A percentile compares a stretch with the other conserved stretches of the same genome.
These are phyloP conservation scores for Drepanosiphum platanoidis DNA, from an alignment of 2,888 invertebrate species.

Conservation along the genomic window DNA sequence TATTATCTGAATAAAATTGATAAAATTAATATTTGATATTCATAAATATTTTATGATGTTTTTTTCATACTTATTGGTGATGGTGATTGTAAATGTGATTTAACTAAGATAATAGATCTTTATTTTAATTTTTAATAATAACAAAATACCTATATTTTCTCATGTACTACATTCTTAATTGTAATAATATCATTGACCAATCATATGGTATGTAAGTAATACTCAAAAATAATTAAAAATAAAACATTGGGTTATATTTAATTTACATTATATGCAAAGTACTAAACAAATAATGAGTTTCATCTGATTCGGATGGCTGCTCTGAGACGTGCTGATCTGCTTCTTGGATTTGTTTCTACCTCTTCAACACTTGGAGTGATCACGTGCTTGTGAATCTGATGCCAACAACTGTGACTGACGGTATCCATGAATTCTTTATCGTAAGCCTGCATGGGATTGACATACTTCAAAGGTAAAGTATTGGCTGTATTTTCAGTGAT, in stretches of 20 bases:
- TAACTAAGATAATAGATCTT: too few relatives aligned
- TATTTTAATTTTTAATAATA: too few relatives aligned
- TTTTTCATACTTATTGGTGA: too few relatives aligned
- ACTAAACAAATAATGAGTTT: background rate
- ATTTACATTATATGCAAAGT: background rate
- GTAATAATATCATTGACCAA: background rate
- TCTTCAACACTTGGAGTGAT: constrained; percentile 79
- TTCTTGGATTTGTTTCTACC: constrained; percentile 81
- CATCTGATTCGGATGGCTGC: constrained; percentile 77
- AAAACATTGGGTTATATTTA: background rate
- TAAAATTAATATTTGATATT: too few relatives aligned
- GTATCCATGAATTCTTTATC: constrained; percentile 71
- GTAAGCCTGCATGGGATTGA: constrained; percentile 72
- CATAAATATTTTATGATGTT: too few relatives aligned
- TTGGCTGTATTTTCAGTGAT: constrained; percentile 78
- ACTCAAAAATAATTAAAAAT: background rate
- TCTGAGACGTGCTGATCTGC: constrained; percentile 88
- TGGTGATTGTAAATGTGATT: too few relatives aligned
- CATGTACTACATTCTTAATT: too few relatives aligned
- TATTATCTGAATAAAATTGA: too few relatives aligned
- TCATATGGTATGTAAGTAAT: background rate
- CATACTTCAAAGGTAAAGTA: constrained; percentile 76
- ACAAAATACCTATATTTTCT: too few relatives aligned
- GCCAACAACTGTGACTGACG: constrained; percentile 78
- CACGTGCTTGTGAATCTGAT: constrained; percentile 82